These are phyloP conservation scores for Oopsacas minuta DNA, from an alignment of 37 sponge, comb jelly and placozoan genomes.

Conservation along the genomic window DNA sequence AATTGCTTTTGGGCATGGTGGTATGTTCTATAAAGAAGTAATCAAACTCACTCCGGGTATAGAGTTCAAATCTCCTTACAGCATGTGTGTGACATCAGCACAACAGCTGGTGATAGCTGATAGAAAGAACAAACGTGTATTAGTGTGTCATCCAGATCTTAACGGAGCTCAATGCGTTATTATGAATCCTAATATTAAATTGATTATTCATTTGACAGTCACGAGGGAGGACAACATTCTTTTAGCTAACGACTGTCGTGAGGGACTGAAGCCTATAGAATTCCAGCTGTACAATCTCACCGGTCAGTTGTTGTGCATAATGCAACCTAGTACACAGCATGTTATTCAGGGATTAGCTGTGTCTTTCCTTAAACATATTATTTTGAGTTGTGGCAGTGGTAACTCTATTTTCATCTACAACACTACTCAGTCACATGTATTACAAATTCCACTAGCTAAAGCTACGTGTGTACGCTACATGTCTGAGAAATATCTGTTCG, in stretches of 20 bases:
- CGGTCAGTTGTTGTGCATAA: background rate
- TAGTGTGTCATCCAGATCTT: background rate
- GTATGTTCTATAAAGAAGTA: background rate
- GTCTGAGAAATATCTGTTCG: slow-evolving; percentile 11
- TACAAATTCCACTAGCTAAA: background rate
- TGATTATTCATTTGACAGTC: background rate
- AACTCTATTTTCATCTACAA: background rate
- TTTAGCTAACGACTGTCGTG: slow-evolving; percentile 4
- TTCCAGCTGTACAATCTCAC: slow-evolving; percentile 11
- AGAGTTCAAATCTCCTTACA: background rate
- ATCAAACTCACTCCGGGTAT: background rate
- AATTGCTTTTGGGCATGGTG: background rate
- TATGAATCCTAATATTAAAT: background rate
- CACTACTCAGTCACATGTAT: background rate
- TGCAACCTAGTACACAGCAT: background rate
- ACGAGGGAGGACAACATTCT: background rate
- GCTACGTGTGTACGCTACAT: background rate
- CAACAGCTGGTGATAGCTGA: slow-evolving; percentile 11
- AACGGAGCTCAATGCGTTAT: background rate
- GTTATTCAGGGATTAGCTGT: background rate
- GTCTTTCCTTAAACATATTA: background rate
- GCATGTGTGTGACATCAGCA: background rate
- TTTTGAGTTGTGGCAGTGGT: background rate
- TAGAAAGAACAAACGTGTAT: background rate
- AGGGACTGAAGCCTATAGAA: background rate